Percentiles rank a stretch among this genome's conserved stretches.
Evolutionary conservation across 2,888 invertebrate species (phyloP).

Genomic region (Gymnocheta viridis): DNA sequence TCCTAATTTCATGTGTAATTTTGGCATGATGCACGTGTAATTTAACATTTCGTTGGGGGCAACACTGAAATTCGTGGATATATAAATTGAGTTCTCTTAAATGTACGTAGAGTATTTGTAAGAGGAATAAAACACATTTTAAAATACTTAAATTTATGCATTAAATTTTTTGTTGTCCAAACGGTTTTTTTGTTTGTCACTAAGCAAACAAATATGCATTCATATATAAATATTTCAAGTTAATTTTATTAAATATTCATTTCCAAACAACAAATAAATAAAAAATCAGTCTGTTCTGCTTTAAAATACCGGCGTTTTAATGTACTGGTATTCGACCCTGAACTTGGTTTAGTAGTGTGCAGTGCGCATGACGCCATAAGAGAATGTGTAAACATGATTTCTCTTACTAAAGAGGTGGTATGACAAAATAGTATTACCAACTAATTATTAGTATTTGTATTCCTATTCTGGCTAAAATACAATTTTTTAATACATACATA

Average conservation of each 20-base stretch:
- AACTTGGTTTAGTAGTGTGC: background rate
- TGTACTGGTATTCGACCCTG: constrained; percentile 13
- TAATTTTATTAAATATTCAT: background rate
- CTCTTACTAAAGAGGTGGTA: constrained; percentile 1
- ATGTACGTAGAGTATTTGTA: too few species aligned
- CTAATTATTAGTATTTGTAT: background rate
- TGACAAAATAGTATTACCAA: constrained; percentile 16
- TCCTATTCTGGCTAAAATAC: background rate
- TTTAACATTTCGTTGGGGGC: too few species aligned
- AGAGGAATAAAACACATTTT: too few species aligned
- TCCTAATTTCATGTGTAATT: too few species aligned
- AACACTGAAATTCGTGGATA: too few species aligned
- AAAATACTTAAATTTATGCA: background rate
- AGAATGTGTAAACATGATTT: background rate
- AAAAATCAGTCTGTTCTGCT: background rate
- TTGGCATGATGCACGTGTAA: too few species aligned
- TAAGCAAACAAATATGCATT: background rate
- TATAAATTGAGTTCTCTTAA: too few species aligned
- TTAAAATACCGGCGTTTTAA: constrained; percentile 23
- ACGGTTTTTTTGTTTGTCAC: background rate
- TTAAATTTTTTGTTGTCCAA: background rate
- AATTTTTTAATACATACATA: too few species aligned
- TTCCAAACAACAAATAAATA: constrained; percentile 5
- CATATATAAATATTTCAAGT: background rate
- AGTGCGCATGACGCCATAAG: constrained; percentile 36